Evolutionary conservation across 2,797 vertebrate genomes (phyloP).

Genomic region (Halcyon smyrnensis): DNA sequence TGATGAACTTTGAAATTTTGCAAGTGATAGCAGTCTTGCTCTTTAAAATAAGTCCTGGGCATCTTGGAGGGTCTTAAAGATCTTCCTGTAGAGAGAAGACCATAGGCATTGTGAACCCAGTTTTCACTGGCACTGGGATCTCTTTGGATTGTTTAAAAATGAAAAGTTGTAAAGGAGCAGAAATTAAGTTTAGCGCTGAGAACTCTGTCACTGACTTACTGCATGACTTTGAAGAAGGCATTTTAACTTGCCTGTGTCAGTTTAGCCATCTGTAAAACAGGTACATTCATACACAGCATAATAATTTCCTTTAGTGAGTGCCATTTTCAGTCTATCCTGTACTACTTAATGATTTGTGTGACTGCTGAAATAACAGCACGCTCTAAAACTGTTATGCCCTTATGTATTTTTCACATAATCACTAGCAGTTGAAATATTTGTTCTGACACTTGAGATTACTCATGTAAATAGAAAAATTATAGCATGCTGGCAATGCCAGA

Average conservation of each 20-base stretch:
- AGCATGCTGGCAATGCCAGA: constrained; percentile 43
- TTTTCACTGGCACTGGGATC: not conserved
- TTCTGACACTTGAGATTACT: constrained; percentile 70
- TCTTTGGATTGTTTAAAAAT: not conserved
- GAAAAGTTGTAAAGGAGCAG: not conserved
- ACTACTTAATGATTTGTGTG: constrained; percentile 61
- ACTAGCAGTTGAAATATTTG: constrained; percentile 53
- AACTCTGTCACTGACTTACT: constrained; percentile 7
- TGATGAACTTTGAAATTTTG: not conserved
- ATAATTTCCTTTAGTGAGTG: constrained; percentile 40
- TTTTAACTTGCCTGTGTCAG: constrained; percentile 41
- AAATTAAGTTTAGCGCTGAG: not conserved
- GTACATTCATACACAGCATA: constrained; percentile 40
- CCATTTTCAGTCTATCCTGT: constrained; percentile 46
- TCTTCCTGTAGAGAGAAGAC: not conserved
- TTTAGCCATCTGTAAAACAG: constrained; percentile 63
- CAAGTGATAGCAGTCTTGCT: not conserved
- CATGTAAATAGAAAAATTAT: constrained; percentile 72
- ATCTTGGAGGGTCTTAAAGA: not conserved
- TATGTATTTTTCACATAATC: constrained; percentile 60
- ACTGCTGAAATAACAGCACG: constrained; percentile 57
- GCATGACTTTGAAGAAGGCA: constrained; percentile 48
- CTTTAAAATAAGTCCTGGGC: not conserved
- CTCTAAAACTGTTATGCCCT: constrained; percentile 6
- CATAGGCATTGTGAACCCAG: not conserved